Base-by-base conservation (phyloP, 1,140 invertebrate species). In the Papilio polyxenes region DNA sequence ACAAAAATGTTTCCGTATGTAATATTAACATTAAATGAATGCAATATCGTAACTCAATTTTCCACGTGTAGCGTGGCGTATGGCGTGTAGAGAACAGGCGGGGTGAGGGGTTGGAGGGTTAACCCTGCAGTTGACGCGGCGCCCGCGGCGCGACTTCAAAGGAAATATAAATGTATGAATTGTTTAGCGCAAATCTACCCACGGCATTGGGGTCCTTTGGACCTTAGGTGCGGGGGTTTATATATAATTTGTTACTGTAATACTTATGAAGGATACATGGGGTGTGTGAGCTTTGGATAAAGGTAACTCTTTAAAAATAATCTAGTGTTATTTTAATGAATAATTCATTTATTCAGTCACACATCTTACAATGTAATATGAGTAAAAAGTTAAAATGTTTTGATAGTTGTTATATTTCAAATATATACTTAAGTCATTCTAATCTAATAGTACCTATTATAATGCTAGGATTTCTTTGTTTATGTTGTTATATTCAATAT, bases 111-210 rank as follows among this genome's bases (percentile, higher is more conserved):
- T 31, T 85, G 87, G 83, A 37, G 85, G 89, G 88, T 87, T 89
- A 90, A 90, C 86, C 89, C 89, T 92, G 92, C 88, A 87, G 84
- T 86, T 92, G 92, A 93, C 92, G 88, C 83, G 89, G 83, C 87
- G 89, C 91, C 90, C 88, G 87, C 83, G 91, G 92, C 91, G 87
- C 51, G 80, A 92, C 91, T 91, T 92, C 91, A 93, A 93, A 92
- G 92, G 89, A 90, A 89, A 92, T 88, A 90, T 91, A 92, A 92
- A 92, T 91, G 90, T 92, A 92, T 92, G 91, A 92, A 92, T 93
- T 93, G 92, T 93, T 93, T 92, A 92, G 88, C 89, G 89, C 88
- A 91, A 90, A 92, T 83, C 87, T 87, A 85, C 89, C 89, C 90
- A 84, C 87, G 87, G 90, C 87, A 74, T 31, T 62, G 79, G 85